These are phyloP conservation scores for Tricholaema leucomelas DNA, from an alignment of 2,113 vertebrate genomes.

Conservation along the genomic window DNA sequence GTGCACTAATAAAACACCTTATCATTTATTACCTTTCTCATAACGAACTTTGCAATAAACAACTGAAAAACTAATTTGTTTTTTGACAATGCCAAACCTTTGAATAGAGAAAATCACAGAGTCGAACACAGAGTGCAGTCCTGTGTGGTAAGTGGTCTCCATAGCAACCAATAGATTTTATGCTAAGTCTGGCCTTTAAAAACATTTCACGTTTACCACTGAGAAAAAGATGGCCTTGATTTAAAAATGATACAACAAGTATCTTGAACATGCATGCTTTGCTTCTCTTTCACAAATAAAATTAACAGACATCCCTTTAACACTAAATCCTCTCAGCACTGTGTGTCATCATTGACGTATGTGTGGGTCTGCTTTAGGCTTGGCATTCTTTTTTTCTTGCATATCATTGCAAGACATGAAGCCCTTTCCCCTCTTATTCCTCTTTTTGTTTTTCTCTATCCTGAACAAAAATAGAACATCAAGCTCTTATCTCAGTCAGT, in stretches of 20 bases:
- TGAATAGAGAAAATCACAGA: slow-evolving; percentile 84
- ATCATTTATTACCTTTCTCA: slow-evolving; percentile 73
- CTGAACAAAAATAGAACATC: slow-evolving; percentile 68
- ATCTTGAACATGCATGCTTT: slow-evolving; percentile 72
- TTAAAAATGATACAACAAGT: slow-evolving; percentile 85
- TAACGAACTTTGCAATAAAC: slow-evolving; percentile 82
- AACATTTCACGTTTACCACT: slow-evolving; percentile 87
- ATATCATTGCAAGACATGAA: slow-evolving; percentile 42
- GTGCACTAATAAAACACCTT: slow-evolving; percentile 40
- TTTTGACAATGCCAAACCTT: slow-evolving; percentile 82
- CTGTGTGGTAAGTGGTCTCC: slow-evolving; percentile 86
- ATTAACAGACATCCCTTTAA: slow-evolving; percentile 73
- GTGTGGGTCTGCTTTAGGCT: slow-evolving; percentile 17
- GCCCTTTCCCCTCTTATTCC: slow-evolving; percentile 51
- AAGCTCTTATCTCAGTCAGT: slow-evolving; percentile 72
- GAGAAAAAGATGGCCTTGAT: slow-evolving; percentile 87
- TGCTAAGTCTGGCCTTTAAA: slow-evolving; percentile 89
- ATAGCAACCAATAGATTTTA: slow-evolving; percentile 88
- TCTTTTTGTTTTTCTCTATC: slow-evolving; percentile 60
- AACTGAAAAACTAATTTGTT: slow-evolving; percentile 81
- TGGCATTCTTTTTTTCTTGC: slow-evolving; percentile 14
- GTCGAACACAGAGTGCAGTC: slow-evolving; percentile 79
- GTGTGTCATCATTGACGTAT: slow-evolving; percentile 64
- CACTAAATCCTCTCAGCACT: slow-evolving; percentile 40
- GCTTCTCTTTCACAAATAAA: slow-evolving; percentile 74